A percentile compares a stretch with the other conserved stretches of the same genome.
Conservation (phyloP, 2,888 invertebrate genomes). For the Apamea crenata region DNA sequence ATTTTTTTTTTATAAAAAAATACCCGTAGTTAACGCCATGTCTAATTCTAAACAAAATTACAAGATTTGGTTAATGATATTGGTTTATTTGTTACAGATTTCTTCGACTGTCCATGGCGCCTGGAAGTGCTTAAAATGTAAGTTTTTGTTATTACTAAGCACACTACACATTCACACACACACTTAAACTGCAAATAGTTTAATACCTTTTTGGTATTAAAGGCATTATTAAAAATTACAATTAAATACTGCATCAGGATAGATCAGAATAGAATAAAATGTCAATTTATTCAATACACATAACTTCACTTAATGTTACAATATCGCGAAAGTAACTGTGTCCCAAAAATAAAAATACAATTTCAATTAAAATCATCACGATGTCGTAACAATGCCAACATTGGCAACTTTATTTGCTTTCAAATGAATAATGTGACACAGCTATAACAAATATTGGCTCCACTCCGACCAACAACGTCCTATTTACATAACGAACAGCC, state of each 20-base stretch:
- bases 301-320: no score
- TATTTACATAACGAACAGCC: conserved; percentile 42
- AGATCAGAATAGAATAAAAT: no score
- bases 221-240: neutral
- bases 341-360: neutral
- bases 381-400: conserved; percentile 19
- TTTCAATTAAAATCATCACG: conserved; percentile 16
- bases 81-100: conserved; percentile 48
- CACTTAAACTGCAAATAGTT: neutral
- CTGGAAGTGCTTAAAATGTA: conserved; percentile 21
- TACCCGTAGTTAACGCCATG: neutral
- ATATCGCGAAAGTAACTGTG: neutral
- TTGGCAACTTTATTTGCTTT: conserved; percentile 40
- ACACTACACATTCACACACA: neutral
- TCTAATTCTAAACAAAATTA: neutral
- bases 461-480: conserved; percentile 22
- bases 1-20: neutral
- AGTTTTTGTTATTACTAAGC: conserved; percentile 10
- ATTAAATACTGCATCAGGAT: neutral
- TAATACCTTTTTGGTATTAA: neutral
- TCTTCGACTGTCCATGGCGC: neutral
- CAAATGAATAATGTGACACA: conserved; percentile 41
- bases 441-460: conserved; percentile 36
- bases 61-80: neutral
- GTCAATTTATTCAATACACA: no score